A percentile compares a stretch with the other conserved stretches of the same genome.
Evolutionary conservation across 2,113 vertebrate genomes (phyloP).

Genomic region (Pandion haliaetus): DNA sequence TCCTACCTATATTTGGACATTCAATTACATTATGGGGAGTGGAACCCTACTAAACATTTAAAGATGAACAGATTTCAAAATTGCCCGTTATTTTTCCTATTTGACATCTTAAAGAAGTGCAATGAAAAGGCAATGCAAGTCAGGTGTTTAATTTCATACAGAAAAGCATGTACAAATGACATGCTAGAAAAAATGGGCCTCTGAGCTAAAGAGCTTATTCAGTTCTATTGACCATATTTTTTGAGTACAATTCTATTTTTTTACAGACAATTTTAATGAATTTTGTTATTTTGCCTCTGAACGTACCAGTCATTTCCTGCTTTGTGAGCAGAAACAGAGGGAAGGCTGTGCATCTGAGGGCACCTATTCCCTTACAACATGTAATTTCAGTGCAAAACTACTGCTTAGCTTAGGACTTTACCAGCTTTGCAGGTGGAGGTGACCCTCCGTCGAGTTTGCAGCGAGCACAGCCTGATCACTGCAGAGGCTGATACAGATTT

Average conservation of each 20-base stretch:
- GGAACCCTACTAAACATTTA: not conserved
- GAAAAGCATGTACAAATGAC: not conserved
- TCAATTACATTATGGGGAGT: not conserved
- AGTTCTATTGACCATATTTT: not conserved
- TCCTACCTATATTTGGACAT: not conserved
- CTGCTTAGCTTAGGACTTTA: not conserved
- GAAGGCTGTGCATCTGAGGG: not conserved
- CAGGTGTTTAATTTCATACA: not conserved
- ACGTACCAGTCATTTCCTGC: not conserved
- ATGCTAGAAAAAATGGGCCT: not conserved
- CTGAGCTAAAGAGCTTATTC: not conserved
- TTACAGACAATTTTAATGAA: not conserved
- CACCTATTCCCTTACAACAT: not conserved
- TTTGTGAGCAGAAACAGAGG: not conserved
- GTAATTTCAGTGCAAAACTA: not conserved
- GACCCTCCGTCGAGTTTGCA: not conserved
- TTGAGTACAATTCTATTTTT: not conserved
- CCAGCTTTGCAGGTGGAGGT: not conserved
- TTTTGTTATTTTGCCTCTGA: not conserved
- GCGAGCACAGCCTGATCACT: not conserved
- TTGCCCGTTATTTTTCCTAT: not conserved
- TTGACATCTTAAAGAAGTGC: not conserved
- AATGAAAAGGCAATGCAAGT: not conserved
- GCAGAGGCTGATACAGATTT: not conserved
- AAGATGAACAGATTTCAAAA: not conserved